These are phyloP conservation scores for Hystrix brachyura DNA, from an alignment of 2,113 vertebrate species.

Conservation along the genomic window DNA sequence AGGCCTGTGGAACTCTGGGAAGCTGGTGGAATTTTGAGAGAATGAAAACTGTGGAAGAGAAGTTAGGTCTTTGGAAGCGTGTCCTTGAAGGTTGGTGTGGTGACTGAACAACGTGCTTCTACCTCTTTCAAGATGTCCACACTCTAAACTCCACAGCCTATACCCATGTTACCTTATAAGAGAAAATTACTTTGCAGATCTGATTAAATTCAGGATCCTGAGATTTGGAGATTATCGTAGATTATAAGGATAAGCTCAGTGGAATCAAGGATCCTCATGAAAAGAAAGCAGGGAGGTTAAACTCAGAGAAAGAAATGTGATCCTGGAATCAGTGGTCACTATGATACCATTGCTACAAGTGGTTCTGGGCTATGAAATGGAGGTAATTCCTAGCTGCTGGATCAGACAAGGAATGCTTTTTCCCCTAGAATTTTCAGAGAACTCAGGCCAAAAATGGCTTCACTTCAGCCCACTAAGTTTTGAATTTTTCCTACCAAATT, in stretches of 20 bases:
- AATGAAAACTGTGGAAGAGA: accelerated
- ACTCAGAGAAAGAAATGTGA: neutral
- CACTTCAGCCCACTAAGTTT: neutral
- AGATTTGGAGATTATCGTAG: neutral
- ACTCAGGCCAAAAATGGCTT: neutral
- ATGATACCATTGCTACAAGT: neutral
- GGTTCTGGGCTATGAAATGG: too few species aligned
- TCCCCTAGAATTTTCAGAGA: neutral
- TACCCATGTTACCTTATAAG: neutral
- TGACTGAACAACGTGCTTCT: neutral
- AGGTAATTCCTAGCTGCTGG: neutral
- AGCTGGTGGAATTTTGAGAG: neutral
- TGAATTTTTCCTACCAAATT: neutral
- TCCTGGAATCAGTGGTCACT: neutral
- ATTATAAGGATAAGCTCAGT: neutral
- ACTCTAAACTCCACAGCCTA: neutral
- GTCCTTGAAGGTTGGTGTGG: accelerated
- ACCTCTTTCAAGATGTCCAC: neutral
- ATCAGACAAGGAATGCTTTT: neutral
- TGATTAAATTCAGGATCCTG: neutral
- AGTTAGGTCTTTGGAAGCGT: too few species aligned
- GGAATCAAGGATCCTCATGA: neutral
- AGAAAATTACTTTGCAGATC: neutral
- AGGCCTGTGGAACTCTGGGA: neutral
- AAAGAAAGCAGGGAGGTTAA: neutral